Percentiles rank a stretch among this genome's conserved stretches.
Evolutionary conservation across 2,797 vertebrate genomes (phyloP).

Genomic region (Tokudaia muenninki): DNA sequence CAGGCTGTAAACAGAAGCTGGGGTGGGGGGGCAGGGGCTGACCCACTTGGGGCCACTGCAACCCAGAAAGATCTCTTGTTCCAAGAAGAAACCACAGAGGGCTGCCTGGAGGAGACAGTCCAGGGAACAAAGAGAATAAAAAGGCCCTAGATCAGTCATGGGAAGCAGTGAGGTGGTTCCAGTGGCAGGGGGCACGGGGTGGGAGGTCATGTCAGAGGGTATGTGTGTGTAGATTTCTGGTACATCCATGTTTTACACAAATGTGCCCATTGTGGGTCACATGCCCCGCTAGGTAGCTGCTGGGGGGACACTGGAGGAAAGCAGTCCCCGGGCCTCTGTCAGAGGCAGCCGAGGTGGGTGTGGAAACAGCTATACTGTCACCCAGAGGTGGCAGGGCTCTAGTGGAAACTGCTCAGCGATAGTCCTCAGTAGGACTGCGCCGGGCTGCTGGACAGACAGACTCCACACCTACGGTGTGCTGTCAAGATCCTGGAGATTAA

Average conservation of each 20-base stretch:
- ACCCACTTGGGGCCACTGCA: not conserved
- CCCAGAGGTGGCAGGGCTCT: not conserved
- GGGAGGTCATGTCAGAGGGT: not conserved
- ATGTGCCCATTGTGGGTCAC: not conserved
- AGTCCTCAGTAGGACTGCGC: not conserved
- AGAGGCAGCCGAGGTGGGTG: not conserved
- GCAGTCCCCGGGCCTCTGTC: not conserved
- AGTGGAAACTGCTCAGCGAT: not conserved
- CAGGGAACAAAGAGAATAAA: not conserved
- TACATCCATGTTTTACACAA: not conserved
- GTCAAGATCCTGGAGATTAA: not conserved
- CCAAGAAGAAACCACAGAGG: not conserved
- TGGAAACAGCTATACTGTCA: not conserved
- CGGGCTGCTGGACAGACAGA: not conserved
- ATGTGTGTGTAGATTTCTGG: not conserved
- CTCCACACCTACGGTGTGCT: not conserved
- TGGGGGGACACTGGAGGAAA: not conserved
- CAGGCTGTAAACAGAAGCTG: not conserved
- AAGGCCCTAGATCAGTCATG: not conserved
- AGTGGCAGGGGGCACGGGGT: no score
- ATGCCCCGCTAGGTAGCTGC: not conserved
- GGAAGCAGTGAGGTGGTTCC: no score
- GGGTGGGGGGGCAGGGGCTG: no score
- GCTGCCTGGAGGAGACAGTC: conserved; percentile 8
- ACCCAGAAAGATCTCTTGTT: not conserved